These are phyloP conservation scores for Bothrops jararaca DNA, from an alignment of 2,113 vertebrate genomes.

Conservation along the genomic window DNA sequence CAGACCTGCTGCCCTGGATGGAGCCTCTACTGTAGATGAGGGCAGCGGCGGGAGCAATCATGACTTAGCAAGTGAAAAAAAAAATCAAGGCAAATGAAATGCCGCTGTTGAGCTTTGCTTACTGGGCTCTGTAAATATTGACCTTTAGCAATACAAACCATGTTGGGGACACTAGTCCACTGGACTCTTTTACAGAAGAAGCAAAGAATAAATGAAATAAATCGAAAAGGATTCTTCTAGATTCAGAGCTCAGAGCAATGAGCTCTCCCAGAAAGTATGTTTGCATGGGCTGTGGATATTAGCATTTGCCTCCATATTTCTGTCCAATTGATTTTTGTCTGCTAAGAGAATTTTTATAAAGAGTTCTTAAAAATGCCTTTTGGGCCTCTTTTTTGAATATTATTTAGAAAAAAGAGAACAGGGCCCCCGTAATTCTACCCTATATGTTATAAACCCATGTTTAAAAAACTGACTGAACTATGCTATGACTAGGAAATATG, in stretches of 20 bases:
- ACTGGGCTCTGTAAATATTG: neutral
- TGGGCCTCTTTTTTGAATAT: neutral
- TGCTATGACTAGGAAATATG: neutral
- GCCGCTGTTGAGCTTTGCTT: neutral
- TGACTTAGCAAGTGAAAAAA: constrained; percentile 25
- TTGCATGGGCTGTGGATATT: neutral
- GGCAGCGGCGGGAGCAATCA: neutral
- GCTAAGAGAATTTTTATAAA: neutral
- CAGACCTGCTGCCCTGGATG: neutral
- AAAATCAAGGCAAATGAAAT: constrained; percentile 28
- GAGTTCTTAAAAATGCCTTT: neutral
- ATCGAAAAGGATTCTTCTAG: neutral
- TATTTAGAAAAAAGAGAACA: neutral
- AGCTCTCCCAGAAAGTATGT: neutral
- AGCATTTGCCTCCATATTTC: neutral
- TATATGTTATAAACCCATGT: neutral
- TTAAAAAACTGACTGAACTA: neutral
- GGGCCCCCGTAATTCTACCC: neutral
- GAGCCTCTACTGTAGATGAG: neutral
- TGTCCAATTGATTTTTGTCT: neutral
- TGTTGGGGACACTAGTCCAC: neutral
- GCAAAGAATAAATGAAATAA: neutral
- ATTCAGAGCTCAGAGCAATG: neutral
- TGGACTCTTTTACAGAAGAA: neutral
- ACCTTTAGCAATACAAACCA: neutral